phyloP scores from a whole-genome alignment of 1,140 invertebrate species.

The Ceratitis capitata region DNA sequence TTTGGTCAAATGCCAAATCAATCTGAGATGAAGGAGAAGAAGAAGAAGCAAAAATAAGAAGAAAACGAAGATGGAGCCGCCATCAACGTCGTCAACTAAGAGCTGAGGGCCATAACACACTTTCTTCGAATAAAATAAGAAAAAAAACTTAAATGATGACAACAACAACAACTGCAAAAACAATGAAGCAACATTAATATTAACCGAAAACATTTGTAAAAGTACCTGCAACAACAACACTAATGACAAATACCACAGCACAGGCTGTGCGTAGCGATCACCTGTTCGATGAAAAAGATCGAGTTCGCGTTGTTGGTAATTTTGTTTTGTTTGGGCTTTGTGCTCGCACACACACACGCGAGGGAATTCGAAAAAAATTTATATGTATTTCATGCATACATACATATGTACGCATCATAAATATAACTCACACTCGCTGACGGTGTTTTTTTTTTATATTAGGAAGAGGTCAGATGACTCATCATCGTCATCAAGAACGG shows the following conservation, averaged over 20 bases:
- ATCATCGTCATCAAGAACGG: not conserved
- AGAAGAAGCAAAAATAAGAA: too few relatives aligned
- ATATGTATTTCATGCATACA: not conserved
- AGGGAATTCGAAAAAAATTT: not conserved
- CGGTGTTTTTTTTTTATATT: slow-evolving; percentile 17
- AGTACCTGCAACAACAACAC: not conserved
- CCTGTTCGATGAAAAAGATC: slow-evolving; percentile 31
- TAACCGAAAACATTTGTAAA: not conserved
- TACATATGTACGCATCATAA: not conserved
- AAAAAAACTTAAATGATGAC: too few relatives aligned
- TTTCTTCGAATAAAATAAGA: not conserved
- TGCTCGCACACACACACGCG: not conserved
- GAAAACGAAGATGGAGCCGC: not conserved
- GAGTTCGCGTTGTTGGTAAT: not conserved
- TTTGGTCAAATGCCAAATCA: slow-evolving; percentile 40
- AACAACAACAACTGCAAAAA: slow-evolving; percentile 6
- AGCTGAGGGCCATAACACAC: not conserved
- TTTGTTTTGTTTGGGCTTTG: not conserved
- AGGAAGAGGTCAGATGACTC: slow-evolving; percentile 32
- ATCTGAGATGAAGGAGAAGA: not conserved
- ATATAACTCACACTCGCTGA: not conserved
- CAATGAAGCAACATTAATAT: not conserved
- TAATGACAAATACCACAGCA: not conserved
- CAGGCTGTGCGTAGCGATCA: slow-evolving; percentile 6
- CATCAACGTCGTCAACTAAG: not conserved